phyloP scores from a whole-genome alignment of 2,888 invertebrate genomes.

The Drosophila colorata region DNA sequence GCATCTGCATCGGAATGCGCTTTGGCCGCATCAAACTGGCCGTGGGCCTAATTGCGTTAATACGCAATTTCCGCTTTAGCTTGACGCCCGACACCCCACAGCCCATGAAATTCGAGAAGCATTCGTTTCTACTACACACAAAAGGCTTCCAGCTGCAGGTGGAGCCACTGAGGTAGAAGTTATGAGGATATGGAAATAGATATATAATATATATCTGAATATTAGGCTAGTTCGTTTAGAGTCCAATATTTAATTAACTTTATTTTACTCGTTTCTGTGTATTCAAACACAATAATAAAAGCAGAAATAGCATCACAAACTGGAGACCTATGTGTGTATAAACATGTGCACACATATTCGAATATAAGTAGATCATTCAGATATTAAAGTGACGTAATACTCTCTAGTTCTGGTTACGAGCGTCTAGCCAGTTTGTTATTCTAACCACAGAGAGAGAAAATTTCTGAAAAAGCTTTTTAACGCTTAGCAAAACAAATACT shows the following conservation, averaged over 20 bases:
- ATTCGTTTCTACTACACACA: conserved; percentile 49
- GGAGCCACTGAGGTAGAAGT: conserved; percentile 19
- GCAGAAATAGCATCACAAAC: not conserved
- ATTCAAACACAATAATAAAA: not conserved
- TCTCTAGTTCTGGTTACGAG: conserved; percentile 3
- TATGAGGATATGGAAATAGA: not conserved
- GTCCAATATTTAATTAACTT: not conserved
- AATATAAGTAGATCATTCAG: not conserved
- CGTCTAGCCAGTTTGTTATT: not conserved
- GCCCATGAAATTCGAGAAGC: conserved; percentile 51
- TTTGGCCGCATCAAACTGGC: conserved; percentile 76
- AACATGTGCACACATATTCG: not conserved
- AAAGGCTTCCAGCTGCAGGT: conserved; percentile 56
- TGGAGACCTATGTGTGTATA: not conserved
- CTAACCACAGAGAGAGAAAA: not conserved
- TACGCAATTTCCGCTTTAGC: conserved; percentile 63
- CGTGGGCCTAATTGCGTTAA: conserved; percentile 63
- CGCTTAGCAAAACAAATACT: not conserved
- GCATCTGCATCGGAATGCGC: conserved; percentile 80
- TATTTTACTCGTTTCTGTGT: not conserved
- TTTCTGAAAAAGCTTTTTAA: conserved; percentile 11
- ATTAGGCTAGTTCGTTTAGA: not conserved
- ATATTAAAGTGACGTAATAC: conserved; percentile 19
- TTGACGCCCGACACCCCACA: conserved; percentile 44
- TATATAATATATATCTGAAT: not conserved